Conservation (phyloP, 2,888 invertebrate genomes). For the Piscicola geometra region DNA sequence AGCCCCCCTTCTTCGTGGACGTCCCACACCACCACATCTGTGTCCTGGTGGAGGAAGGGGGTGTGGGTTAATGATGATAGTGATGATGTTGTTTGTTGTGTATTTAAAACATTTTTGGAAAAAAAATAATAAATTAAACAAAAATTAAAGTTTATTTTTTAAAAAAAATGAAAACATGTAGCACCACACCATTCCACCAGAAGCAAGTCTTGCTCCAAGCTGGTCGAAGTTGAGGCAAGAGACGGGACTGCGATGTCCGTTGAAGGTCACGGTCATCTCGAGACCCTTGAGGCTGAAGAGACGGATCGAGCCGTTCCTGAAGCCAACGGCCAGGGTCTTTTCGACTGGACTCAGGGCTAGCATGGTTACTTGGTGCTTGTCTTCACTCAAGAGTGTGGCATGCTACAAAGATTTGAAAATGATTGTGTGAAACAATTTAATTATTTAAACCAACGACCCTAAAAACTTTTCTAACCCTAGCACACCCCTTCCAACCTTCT, state of each 20-base stretch:
- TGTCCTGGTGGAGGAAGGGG: conserved; percentile 63
- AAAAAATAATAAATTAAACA: too few relatives aligned
- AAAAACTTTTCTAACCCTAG: too few relatives aligned
- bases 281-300: conserved; percentile 69
- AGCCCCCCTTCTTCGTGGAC: conserved; percentile 84
- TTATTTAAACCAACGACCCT: neutral
- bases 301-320: conserved; percentile 79
- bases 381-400: conserved; percentile 60
- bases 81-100: too few relatives aligned
- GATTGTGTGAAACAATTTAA: neutral
- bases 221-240: conserved; percentile 77
- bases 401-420: too few relatives aligned
- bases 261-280: conserved; percentile 67
- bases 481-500: conserved; percentile 37
- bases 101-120: too few relatives aligned
- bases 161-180: neutral
- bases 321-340: conserved; percentile 76
- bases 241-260: conserved; percentile 79
- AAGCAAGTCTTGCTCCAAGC: conserved; percentile 74
- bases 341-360: conserved; percentile 73
- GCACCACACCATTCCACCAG: conserved; percentile 70
- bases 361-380: conserved; percentile 72
- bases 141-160: neutral
- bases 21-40: conserved; percentile 90
- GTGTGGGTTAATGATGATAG: neutral